phyloP scores from a whole-genome alignment of 2,888 invertebrate genomes.

The Mactromeris polynyma region DNA sequence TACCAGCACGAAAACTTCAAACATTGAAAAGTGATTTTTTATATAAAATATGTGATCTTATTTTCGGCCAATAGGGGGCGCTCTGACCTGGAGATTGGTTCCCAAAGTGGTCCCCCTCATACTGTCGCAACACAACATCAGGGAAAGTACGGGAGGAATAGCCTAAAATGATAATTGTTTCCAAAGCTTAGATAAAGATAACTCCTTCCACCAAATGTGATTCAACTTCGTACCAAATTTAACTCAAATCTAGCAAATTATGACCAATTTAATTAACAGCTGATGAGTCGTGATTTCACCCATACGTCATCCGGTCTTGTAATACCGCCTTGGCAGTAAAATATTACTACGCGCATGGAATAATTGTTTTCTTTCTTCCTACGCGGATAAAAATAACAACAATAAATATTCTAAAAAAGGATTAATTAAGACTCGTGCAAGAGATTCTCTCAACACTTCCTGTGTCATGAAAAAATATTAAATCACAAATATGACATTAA shows the following conservation, averaged over 20 bases:
- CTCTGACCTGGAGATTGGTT: constrained; percentile 69
- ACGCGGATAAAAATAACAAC: constrained; percentile 6
- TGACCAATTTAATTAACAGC: not conserved
- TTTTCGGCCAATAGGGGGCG: constrained; percentile 43
- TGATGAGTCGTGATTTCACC: not conserved
- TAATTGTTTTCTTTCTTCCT: not conserved
- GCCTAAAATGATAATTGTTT: constrained; percentile 54
- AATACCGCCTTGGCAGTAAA: not conserved
- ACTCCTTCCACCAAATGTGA: not conserved
- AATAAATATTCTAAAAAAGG: not conserved
- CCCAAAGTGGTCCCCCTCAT: constrained; percentile 65
- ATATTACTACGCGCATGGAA: not conserved
- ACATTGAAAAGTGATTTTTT: not conserved
- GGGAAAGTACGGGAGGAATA: constrained; percentile 59
- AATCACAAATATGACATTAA: constrained; percentile 4
- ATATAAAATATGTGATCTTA: not conserved
- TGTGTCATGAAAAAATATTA: constrained; percentile 11
- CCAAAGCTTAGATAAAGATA: not conserved
- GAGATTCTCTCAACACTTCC: not conserved
- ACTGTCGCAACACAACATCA: constrained; percentile 65
- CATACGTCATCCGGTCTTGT: not conserved
- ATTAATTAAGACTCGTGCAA: not conserved
- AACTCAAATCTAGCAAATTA: not conserved
- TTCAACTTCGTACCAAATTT: not conserved
- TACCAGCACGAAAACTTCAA: not conserved